phyloP scores from a whole-genome alignment of 1,140 invertebrate genomes.

The Aphelenchoides fujianensis region DNA sequence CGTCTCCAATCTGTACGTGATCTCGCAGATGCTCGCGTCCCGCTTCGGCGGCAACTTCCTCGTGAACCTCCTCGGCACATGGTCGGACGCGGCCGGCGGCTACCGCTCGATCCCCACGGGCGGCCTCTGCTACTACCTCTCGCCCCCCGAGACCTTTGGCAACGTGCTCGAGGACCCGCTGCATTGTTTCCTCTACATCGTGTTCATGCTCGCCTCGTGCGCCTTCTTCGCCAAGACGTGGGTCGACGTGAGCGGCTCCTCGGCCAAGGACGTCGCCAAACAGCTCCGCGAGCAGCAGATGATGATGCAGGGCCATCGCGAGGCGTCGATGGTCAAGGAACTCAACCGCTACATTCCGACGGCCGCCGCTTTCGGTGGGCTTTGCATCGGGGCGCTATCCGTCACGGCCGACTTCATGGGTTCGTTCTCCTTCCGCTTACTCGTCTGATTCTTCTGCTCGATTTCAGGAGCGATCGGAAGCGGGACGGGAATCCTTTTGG shows the following conservation, averaged over 20 bases:
- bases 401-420: conserved; percentile 95
- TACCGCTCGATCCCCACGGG: conserved; percentile 76
- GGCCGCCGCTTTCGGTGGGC: conserved; percentile 94
- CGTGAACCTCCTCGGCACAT: conserved; percentile 94
- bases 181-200: conserved; percentile 90
- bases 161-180: conserved; percentile 93
- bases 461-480: conserved; percentile 53
- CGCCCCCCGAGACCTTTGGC: conserved; percentile 91
- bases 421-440: conserved; percentile 36
- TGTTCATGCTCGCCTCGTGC: conserved; percentile 98
- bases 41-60: conserved; percentile 96
- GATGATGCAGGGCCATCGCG: conserved; percentile 98
- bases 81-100: conserved; percentile 95
- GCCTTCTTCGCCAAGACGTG: conserved; percentile 99
- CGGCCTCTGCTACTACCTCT: conserved; percentile 96
- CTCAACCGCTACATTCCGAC: conserved; percentile 99
- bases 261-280: conserved; percentile 98
- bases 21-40: conserved; percentile 89
- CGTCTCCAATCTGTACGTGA: conserved; percentile 98
- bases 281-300: conserved; percentile 99
- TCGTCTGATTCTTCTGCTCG: neutral
- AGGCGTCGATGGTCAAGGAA: conserved; percentile 99
- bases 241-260: conserved; percentile 99
- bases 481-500: conserved; percentile 88
- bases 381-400: conserved; percentile 96